These are phyloP conservation scores for Pachyrhynchus sulphureomaculatus DNA, from an alignment of 1,140 invertebrate species.

Conservation along the genomic window DNA sequence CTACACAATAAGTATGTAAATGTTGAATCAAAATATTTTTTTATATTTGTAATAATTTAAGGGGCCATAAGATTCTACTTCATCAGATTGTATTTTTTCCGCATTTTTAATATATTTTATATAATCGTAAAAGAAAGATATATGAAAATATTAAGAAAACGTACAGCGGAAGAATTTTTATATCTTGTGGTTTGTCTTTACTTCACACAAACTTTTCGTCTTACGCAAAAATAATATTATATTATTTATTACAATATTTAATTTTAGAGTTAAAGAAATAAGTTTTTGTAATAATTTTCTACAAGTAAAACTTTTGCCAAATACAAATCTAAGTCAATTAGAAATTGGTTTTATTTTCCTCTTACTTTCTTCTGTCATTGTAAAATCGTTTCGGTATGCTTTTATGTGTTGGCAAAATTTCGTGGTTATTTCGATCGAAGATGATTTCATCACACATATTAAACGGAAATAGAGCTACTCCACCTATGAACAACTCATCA, in stretches of 20 bases:
- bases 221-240: conserved; percentile 3
- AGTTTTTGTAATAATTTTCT: conserved; percentile 36
- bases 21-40: conserved; percentile 15
- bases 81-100: conserved; percentile 16
- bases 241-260: conserved; percentile 29
- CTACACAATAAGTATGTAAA: conserved; percentile 25
- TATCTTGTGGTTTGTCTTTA: conserved; percentile 12
- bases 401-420: too few species aligned
- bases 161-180: conserved; percentile 1
- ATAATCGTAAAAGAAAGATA: not conserved
- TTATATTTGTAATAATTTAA: conserved; percentile 31
- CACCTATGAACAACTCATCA: too few species aligned
- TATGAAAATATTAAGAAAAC: not conserved
- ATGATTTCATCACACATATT: too few species aligned
- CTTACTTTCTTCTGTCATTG: not conserved
- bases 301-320: conserved; percentile 42
- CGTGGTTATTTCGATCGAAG: too few species aligned
- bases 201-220: conserved; percentile 16
- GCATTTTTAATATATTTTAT: conserved; percentile 18
- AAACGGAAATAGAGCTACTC: too few species aligned
- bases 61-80: conserved; percentile 28
- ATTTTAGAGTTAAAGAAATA: conserved; percentile 28
- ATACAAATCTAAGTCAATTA: conserved; percentile 44
- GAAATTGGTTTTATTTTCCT: not conserved
- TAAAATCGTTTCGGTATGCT: too few species aligned